phyloP scores from a whole-genome alignment of 2,113 vertebrate species.

The Python bivittatus region DNA sequence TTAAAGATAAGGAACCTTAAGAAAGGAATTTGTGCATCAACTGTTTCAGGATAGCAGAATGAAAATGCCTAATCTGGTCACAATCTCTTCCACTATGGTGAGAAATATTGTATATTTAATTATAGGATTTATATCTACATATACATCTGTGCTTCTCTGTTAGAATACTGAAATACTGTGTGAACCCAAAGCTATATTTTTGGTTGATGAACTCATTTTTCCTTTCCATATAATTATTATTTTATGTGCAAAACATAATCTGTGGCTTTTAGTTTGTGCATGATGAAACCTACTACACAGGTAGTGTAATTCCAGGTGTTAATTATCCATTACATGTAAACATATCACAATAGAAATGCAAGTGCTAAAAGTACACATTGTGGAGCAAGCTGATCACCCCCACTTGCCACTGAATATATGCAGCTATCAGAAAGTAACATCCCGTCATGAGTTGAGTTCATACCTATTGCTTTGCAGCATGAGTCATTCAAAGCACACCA shows the following conservation, averaged over 20 bases:
- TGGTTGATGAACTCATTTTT: not conserved
- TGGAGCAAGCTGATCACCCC: slow-evolving; percentile 43
- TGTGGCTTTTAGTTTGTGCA: not conserved
- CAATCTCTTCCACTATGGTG: not conserved
- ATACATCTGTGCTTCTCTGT: not conserved
- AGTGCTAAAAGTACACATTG: slow-evolving; percentile 62
- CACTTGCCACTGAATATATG: slow-evolving; percentile 61
- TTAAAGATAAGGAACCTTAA: not conserved
- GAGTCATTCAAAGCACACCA: slow-evolving; percentile 46
- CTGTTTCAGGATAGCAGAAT: not conserved
- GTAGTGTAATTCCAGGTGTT: not conserved
- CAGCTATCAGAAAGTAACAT: slow-evolving; percentile 68
- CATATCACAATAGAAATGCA: slow-evolving; percentile 55
- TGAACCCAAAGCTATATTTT: not conserved
- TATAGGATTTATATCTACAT: not conserved
- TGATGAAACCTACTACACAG: not conserved
- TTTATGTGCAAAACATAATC: not conserved
- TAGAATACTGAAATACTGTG: not conserved
- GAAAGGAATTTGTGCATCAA: not conserved
- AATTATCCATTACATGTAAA: not conserved
- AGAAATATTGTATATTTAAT: not conserved
- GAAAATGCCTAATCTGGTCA: not conserved
- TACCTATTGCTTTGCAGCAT: slow-evolving; percentile 51
- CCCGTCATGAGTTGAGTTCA: slow-evolving; percentile 60
- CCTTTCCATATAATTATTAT: not conserved